These are phyloP conservation scores for Acrobasis consociella DNA, from an alignment of 2,888 invertebrate genomes.

Conservation along the genomic window DNA sequence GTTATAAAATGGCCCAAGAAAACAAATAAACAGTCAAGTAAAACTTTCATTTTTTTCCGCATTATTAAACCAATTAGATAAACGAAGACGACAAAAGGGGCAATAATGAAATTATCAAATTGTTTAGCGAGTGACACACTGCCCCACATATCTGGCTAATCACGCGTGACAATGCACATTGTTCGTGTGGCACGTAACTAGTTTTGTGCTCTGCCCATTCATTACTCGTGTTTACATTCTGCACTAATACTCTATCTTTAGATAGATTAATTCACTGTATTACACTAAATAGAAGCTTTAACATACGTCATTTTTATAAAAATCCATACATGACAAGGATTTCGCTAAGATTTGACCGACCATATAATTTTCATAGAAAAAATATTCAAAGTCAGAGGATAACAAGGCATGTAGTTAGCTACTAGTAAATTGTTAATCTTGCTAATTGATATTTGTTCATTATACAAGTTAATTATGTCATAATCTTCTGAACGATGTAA, in stretches of 20 bases:
- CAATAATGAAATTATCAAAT: constrained; percentile 19
- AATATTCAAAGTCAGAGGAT: too few relatives aligned
- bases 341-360: too few relatives aligned
- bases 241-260: constrained; percentile 22
- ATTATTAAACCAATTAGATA: neutral
- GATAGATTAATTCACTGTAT: too few relatives aligned
- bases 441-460: too few relatives aligned
- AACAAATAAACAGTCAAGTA: neutral
- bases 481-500: too few relatives aligned
- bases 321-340: too few relatives aligned
- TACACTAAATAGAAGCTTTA: too few relatives aligned
- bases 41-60: neutral
- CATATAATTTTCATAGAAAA: too few relatives aligned
- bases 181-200: constrained; percentile 49
- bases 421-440: too few relatives aligned
- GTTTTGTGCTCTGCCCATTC: constrained; percentile 36
- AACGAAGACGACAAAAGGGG: neutral
- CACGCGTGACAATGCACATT: constrained; percentile 64
- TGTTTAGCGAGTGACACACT: constrained; percentile 50
- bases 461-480: too few relatives aligned
- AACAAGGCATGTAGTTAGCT: too few relatives aligned
- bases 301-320: neutral
- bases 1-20: neutral
- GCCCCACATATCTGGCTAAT: constrained; percentile 68
- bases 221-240: constrained; percentile 39